Base-by-base conservation (phyloP, 2,888 invertebrate genomes). In the Pseudanteris insignis region DNA sequence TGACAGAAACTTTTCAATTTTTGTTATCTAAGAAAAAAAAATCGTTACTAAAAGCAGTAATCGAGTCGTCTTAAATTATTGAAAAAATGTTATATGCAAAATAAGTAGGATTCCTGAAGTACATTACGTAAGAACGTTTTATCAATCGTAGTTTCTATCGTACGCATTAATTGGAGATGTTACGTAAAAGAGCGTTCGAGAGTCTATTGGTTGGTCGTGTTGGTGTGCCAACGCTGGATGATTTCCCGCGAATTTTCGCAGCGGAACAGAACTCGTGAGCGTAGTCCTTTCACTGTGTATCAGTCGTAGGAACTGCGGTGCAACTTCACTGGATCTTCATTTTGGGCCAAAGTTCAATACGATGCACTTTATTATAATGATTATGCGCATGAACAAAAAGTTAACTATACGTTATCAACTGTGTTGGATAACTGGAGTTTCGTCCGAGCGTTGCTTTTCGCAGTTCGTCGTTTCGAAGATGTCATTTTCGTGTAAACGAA, bases 241-340 rank as follows among this genome's bases (percentile, higher is more conserved):
- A 53, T 53, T 53, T 53, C 36, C 41, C 51, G 44, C 37, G 30
- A 44, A 54, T 54, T 46, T 36, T 54, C 41, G 36, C 51, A 43
- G 51, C 51, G 51, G 43, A 53, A 53, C 43, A 43, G 21, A 36
- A 36, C 41, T n/a, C 25, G 21, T 13, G 48, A 48, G 10, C 25
- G 24, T 8, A 14, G 26, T 18, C 34, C 51, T 53, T 53, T 53
- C 51, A 53, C 51, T 29, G 36, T 43, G 24, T 36, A 51, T 41
- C 43, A 34, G 30, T 18, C 13, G 24, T 5, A 6, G 28, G 10
- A 18, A 26, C 26, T n/a, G n/a, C 8, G 8, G 8, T 3, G 26
- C 6, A 14, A 15, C 28, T 29, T 11, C 2, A 24, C 9, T 33
- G 15, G 32, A 41, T 51, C 51, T 51, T 34, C 47, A 29, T 37